Conservation (phyloP, 2,113 vertebrate species). For the Muntiacus muntjak region DNA sequence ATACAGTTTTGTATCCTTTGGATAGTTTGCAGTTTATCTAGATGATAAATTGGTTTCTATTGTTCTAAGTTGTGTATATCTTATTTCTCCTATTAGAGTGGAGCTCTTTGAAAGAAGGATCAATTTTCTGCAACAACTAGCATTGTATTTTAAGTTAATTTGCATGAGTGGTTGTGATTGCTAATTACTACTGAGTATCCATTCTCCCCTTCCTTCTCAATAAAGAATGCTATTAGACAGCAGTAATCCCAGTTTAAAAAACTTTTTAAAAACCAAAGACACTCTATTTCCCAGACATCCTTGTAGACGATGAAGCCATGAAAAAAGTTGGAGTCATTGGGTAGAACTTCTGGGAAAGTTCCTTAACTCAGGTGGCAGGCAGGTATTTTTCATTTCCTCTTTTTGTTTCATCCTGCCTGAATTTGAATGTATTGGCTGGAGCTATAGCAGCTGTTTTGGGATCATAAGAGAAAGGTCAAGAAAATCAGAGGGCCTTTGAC, state of each 20-base stretch:
- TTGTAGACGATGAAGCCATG: background rate
- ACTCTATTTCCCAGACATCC: background rate
- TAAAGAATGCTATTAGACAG: background rate
- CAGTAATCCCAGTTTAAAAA: background rate
- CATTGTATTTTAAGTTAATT: background rate
- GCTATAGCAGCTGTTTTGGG: background rate
- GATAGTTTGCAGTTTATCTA: background rate
- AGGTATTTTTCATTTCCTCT: background rate
- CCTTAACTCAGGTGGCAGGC: background rate
- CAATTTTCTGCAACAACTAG: background rate
- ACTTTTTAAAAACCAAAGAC: background rate
- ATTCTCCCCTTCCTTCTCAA: background rate
- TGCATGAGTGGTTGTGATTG: background rate
- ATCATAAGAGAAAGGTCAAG: background rate
- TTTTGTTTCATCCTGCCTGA: background rate
- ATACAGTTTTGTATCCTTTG: background rate
- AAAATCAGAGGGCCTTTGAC: background rate
- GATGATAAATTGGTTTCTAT: background rate
- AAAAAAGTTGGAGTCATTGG: background rate
- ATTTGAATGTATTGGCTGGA: background rate
- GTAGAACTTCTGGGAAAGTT: background rate
- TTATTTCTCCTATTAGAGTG: background rate
- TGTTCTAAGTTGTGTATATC: background rate
- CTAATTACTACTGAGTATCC: background rate
- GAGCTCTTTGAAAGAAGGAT: conserved; percentile 22